Base-by-base conservation (phyloP, 2,113 vertebrate genomes). In the Rhadina sibilatrix region DNA sequence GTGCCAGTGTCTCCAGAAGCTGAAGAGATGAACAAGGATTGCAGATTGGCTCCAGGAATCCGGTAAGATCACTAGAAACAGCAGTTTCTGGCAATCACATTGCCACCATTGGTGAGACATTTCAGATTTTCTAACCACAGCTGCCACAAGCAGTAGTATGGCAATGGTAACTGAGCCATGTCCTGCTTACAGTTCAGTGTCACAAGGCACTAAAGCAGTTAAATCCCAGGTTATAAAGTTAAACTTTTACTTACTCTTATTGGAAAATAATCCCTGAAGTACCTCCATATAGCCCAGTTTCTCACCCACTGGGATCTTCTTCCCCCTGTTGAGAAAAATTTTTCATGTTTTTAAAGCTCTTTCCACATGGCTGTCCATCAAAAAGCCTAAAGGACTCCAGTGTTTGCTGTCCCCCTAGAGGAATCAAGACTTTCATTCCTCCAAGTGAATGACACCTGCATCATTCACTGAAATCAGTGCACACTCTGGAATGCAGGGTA, bases 231-330 rank as follows among this genome's bases (percentile, higher is more conserved):
- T 3, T 28, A 30, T 0, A 16, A 18, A 52, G 15, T 56, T 37
- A 27, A 74, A 72, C 7, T 78, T 46, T 30, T 75, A 97, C 98
- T 98, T 97, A 99, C 99, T 97, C 98, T 98, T 93, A 99, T 97
- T 37, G 99, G 99, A 88, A 99, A 99, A 96, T 99, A 99, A 95
- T 99, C 99, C 94, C 99, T 97, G 97, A 99, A 99, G 96, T 99
- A 99, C 3, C 98, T 98, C 99, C 99, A 99, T 56, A 99, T 96
- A 12, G 98, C 98, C 99, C 99, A 99, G 97, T 95, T 99, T 81
- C 99, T 98, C 87, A 99, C 99, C 99, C 99, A 99, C 2, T 98
- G 96, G 1, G 99, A 99, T 90, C 99, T 98, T 78, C 99, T 98
- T 75, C 99, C 99, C 92, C 99, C 99, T 99, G 65, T 94, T 65